Evolutionary conservation across 2,113 vertebrate species (phyloP).

Genomic region (Delphinus delphis): DNA sequence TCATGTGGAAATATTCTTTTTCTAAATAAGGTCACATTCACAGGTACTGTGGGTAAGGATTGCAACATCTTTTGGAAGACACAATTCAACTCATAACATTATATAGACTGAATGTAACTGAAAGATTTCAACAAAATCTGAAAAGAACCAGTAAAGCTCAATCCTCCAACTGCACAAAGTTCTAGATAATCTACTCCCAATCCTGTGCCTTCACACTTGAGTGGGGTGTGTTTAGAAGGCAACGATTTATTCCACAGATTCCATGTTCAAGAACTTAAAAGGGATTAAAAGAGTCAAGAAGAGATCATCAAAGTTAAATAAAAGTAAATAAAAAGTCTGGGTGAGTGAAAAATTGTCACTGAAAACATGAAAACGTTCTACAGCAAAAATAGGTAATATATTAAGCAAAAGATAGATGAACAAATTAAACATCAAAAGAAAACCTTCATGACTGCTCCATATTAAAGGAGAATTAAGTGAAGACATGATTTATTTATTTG

Average conservation of each 20-base stretch:
- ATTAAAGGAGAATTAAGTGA: not conserved
- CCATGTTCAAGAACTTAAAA: not conserved
- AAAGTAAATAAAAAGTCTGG: not conserved
- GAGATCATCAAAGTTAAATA: not conserved
- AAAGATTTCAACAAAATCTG: not conserved
- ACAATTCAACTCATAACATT: not conserved
- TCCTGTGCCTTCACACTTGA: not conserved
- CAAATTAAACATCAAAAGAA: not conserved
- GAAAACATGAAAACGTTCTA: not conserved
- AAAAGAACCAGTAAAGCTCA: not conserved
- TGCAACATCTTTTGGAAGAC: not conserved
- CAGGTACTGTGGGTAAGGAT: not conserved
- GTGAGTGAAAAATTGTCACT: not conserved
- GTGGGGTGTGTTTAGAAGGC: not conserved
- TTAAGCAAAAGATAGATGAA: not conserved
- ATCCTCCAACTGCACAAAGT: not conserved
- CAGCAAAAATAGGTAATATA: not conserved
- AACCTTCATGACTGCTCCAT: not conserved
- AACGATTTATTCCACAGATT: not conserved
- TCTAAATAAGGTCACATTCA: not conserved
- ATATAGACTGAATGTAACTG: not conserved
- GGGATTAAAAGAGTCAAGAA: not conserved
- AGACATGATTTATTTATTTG: not conserved
- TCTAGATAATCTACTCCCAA: not conserved
- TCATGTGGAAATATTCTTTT: not conserved